phyloP scores from a whole-genome alignment of 2,888 invertebrate species.

The Pyrrhia umbra region DNA sequence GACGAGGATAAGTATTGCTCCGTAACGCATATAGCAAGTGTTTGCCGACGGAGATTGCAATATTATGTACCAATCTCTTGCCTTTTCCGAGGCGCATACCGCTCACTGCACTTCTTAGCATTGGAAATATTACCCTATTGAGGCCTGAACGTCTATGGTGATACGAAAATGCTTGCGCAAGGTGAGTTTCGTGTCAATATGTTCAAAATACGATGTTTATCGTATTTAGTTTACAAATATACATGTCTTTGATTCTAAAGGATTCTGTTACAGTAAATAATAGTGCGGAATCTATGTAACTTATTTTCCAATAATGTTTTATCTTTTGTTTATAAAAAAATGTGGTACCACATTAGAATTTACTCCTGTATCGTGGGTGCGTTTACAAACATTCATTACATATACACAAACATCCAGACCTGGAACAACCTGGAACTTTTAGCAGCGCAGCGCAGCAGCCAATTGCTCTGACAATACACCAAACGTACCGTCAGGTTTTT shows the following conservation, averaged over 20 bases:
- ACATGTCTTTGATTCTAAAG: neutral
- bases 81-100: slow-evolving; percentile 75
- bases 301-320: no score
- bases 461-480: no score
- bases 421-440: no score
- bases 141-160: slow-evolving; percentile 69
- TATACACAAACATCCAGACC: no score
- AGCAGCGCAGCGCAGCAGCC: no score
- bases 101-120: slow-evolving; percentile 71
- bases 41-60: slow-evolving; percentile 87
- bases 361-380: no score
- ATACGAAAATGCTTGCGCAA: slow-evolving; percentile 53
- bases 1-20: slow-evolving; percentile 78
- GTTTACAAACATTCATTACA: no score
- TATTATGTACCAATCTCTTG: slow-evolving; percentile 85
- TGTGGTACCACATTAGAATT: no score
- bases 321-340: no score
- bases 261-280: neutral
- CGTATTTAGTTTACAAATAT: slow-evolving; percentile 4
- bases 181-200: slow-evolving; percentile 37
- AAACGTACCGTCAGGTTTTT: no score
- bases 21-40: slow-evolving; percentile 79
- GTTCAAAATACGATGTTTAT: slow-evolving; percentile 26
- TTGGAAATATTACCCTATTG: slow-evolving; percentile 81
- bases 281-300: no score